phyloP scores from a whole-genome alignment of 2,797 vertebrate genomes.

The Xerus rutilus region DNA sequence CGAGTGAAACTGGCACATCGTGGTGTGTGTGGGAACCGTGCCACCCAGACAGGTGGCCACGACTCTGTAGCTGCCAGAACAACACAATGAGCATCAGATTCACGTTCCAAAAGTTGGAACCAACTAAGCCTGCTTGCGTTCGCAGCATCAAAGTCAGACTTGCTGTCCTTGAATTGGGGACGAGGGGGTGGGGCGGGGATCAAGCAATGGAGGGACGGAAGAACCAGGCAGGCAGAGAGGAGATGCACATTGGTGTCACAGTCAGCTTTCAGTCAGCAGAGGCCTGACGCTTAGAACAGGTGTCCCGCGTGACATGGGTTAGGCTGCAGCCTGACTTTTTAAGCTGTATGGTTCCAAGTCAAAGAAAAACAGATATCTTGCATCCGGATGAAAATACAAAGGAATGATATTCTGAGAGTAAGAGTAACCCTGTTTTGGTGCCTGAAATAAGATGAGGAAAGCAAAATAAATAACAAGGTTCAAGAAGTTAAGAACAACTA shows the following conservation, averaged over 20 bases:
- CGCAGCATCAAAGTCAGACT: neutral
- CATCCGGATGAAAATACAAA: slow-evolving; percentile 18
- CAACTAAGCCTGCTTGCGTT: slow-evolving; percentile 64
- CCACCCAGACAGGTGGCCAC: slow-evolving; percentile 87
- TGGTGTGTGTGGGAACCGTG: slow-evolving; percentile 85
- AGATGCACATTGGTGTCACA: rapidly evolving
- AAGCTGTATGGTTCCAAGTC: neutral
- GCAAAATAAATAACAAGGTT: neutral
- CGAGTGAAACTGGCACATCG: slow-evolving; percentile 83
- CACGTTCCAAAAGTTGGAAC: slow-evolving; percentile 70
- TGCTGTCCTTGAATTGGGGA: neutral
- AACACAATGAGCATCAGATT: slow-evolving; percentile 74
- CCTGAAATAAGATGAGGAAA: neutral
- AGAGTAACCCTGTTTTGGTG: neutral
- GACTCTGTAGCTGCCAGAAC: slow-evolving; percentile 80
- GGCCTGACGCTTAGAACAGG: neutral
- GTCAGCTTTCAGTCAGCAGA: neutral
- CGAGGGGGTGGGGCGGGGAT: neutral
- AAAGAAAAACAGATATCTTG: neutral
- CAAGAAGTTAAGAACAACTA: neutral
- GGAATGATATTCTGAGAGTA: neutral
- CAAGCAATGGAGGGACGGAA: neutral
- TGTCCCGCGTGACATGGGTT: neutral
- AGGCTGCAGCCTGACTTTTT: neutral
- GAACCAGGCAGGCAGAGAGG: neutral